These are phyloP conservation scores for Elachura formosa DNA, from an alignment of 2,113 vertebrate genomes.

Conservation along the genomic window DNA sequence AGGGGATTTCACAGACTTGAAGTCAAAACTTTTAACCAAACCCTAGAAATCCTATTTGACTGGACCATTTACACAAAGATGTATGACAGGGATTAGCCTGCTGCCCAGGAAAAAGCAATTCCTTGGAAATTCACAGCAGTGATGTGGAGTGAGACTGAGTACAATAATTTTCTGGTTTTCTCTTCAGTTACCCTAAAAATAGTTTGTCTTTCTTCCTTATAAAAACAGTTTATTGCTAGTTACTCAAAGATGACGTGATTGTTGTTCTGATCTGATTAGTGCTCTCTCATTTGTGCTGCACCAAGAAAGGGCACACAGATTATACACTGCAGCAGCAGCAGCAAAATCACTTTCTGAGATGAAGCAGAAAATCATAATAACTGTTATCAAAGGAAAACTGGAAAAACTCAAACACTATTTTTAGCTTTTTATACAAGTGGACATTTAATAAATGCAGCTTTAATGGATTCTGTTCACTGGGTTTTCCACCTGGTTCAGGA, in stretches of 20 bases:
- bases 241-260: conserved; percentile 33
- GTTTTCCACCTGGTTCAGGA: neutral
- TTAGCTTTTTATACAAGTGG: conserved; percentile 66
- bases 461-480: conserved; percentile 51
- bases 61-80: neutral
- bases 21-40: neutral
- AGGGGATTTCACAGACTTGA: neutral
- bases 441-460: conserved; percentile 44
- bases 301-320: conserved; percentile 48
- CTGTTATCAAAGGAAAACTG: conserved; percentile 60
- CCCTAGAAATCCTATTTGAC: neutral
- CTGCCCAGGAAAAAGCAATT: neutral
- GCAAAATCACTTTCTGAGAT: conserved; percentile 58
- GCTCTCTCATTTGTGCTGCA: conserved; percentile 30
- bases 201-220: conserved; percentile 24
- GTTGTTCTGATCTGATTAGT: conserved; percentile 48
- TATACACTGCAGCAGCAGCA: conserved; percentile 46
- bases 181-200: conserved; percentile 32
- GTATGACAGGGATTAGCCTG: neutral
- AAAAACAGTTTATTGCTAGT: conserved; percentile 47
- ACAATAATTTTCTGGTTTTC: conserved; percentile 18
- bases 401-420: conserved; percentile 44
- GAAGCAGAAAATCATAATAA: conserved; percentile 65
- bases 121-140: neutral
- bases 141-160: neutral